Base-by-base conservation (phyloP, 2,888 invertebrate species). In the Carterocephalus palaemon region DNA sequence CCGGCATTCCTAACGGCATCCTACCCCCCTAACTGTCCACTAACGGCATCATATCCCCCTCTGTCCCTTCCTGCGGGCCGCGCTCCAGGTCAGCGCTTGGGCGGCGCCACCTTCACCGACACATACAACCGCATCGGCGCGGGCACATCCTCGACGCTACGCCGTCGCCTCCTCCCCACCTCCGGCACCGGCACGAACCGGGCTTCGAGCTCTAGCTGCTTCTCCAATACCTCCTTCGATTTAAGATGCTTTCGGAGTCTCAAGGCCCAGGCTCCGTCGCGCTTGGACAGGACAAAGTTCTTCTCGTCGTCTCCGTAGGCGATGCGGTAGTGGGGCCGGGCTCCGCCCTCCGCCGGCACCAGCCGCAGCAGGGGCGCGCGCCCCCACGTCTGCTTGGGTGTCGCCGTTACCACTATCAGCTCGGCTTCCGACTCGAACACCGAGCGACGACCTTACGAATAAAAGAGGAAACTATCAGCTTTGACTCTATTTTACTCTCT, bases 191-290 rank as follows among this genome's bases (percentile, higher is more conserved):
- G 52, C 22, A 84, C 83, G 55, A 81, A 80, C 22, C 84, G 60
- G 1, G 83, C 85, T 17, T 85, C 85, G 1, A 85, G 45, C 53
- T 85, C 85, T n/a, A 85, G 47, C 49, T 85, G 85, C 1, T 60
- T 57, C 24, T 75, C 67, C 4, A 81, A 24, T 1, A 38, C 52
- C 1, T 57, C 62, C 22, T 61, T 46, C 0, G 62, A 47, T 42
- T 70, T 70, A 5, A 85, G 49, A 38, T 81, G 83, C 4, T 59
- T 66, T 16, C 85, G 45, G 0, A 84, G 51, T 1, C 84, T 42
- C 17, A 85, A 56, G 26, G 82, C 82, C 76, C 85, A 84, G 1
- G 71, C 62, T 23, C 85, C 85, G 52, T 83, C 81, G 0, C 78
- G 62, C 52, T 76, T 76, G 54, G 68, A 69, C 6, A 85, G 67